Conservation (phyloP, 2,113 vertebrate genomes). For the Tiliqua scincoides region DNA sequence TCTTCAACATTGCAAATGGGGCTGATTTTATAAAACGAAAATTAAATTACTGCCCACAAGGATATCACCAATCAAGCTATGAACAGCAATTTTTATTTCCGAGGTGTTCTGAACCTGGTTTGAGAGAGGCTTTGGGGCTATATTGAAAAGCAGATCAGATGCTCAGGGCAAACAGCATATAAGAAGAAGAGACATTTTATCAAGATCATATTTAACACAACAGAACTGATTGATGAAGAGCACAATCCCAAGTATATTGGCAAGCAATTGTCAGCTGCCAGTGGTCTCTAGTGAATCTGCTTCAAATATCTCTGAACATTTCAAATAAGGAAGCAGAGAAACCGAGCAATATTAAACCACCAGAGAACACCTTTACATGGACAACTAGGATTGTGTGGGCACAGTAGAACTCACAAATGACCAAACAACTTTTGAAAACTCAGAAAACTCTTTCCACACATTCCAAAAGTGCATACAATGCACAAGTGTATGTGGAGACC, state of each 20-base stretch:
- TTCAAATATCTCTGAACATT: not conserved
- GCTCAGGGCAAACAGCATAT: not conserved
- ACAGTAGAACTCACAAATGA: not conserved
- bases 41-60: conserved; percentile 45
- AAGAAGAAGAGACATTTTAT: not conserved
- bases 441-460: too few species aligned
- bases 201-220: not conserved
- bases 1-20: conserved; percentile 53
- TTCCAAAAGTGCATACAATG: too few species aligned
- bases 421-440: not conserved
- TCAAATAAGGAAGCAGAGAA: not conserved
- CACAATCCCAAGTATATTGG: not conserved
- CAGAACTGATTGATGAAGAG: not conserved
- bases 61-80: conserved; percentile 37
- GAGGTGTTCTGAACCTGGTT: conserved; percentile 31
- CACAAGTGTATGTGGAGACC: too few species aligned
- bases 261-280: not conserved
- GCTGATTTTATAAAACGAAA: conserved; percentile 60
- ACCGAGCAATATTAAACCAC: not conserved
- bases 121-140: not conserved
- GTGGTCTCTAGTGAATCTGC: not conserved
- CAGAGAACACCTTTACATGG: not conserved
- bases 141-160: not conserved
- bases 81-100: conserved; percentile 55
- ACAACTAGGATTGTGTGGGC: not conserved